These are phyloP conservation scores for Crypturellus tataupa DNA, from an alignment of 2,797 vertebrate genomes.

Conservation along the genomic window DNA sequence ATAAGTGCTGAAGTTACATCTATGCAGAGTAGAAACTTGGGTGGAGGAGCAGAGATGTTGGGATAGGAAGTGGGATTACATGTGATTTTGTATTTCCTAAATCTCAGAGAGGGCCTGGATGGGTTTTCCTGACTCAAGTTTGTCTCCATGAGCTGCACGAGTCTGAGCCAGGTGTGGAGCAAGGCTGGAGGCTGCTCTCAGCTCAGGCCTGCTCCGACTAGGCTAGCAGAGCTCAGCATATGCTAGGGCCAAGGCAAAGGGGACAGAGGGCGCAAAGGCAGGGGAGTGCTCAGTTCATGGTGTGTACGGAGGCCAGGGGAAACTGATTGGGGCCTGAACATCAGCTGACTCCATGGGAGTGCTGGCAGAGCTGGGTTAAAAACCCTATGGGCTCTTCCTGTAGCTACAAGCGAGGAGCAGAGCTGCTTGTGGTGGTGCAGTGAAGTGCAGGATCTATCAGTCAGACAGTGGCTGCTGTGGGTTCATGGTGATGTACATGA, in stretches of 20 bases:
- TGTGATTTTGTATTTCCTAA: background rate
- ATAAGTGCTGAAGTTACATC: background rate
- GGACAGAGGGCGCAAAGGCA: background rate
- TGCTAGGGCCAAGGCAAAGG: background rate
- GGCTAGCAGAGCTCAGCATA: background rate
- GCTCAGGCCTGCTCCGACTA: rapidly evolving
- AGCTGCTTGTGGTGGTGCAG: background rate
- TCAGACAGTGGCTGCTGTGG: background rate
- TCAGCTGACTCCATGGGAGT: background rate
- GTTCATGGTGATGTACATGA: background rate
- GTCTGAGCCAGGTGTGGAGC: background rate
- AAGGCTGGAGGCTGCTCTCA: background rate
- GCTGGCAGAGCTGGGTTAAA: background rate
- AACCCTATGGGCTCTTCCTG: background rate
- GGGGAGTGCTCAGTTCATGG: background rate
- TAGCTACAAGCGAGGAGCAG: background rate
- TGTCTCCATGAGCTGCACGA: background rate
- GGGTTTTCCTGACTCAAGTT: background rate
- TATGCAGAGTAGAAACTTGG: background rate
- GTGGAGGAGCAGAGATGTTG: background rate
- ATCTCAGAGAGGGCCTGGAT: background rate
- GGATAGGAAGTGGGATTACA: background rate
- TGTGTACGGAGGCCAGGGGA: background rate
- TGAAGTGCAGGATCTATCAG: background rate
- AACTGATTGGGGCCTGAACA: background rate